Conservation (phyloP, 2,888 invertebrate genomes). For the Zeuzera pyrina region DNA sequence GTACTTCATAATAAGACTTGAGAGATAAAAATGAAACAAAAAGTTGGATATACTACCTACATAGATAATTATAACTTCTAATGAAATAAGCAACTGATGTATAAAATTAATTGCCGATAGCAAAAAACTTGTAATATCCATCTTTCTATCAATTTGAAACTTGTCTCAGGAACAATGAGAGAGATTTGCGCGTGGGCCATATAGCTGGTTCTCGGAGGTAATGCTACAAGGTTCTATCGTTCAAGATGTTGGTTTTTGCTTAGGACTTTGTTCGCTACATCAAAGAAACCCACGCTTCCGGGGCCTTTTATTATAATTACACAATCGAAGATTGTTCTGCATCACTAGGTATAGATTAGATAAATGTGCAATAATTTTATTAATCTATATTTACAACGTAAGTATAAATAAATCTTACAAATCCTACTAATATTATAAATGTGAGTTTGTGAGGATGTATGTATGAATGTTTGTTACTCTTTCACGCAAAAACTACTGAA, state of each 20-base stretch:
- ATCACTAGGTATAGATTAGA: constrained; percentile 23
- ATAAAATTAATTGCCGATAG: not conserved
- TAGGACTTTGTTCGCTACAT: constrained; percentile 28
- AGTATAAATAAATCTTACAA: no score
- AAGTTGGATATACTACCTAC: no score
- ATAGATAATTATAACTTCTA: no score
- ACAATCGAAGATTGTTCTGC: constrained; percentile 51
- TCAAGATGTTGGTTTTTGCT: constrained; percentile 21
- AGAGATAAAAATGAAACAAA: no score
- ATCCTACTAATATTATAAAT: no score
- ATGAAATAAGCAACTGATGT: no score
- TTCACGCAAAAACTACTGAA: not conserved
- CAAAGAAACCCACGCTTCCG: constrained; percentile 51
- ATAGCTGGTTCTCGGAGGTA: constrained; percentile 16
- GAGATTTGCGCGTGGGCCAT: constrained; percentile 48
- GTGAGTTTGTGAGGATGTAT: no score
- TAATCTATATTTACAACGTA: not conserved
- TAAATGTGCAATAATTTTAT: constrained; percentile 1
- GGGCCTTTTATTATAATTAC: constrained; percentile 35
- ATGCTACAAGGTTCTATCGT: constrained; percentile 30
- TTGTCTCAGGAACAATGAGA: constrained; percentile 42
- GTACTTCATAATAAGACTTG: no score
- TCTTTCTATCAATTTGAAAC: constrained; percentile 13
- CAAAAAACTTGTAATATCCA: no score
- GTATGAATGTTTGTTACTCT: not conserved